Evolutionary conservation across 2,888 invertebrate species (phyloP).

Genomic region (Ochropleura plecta): DNA sequence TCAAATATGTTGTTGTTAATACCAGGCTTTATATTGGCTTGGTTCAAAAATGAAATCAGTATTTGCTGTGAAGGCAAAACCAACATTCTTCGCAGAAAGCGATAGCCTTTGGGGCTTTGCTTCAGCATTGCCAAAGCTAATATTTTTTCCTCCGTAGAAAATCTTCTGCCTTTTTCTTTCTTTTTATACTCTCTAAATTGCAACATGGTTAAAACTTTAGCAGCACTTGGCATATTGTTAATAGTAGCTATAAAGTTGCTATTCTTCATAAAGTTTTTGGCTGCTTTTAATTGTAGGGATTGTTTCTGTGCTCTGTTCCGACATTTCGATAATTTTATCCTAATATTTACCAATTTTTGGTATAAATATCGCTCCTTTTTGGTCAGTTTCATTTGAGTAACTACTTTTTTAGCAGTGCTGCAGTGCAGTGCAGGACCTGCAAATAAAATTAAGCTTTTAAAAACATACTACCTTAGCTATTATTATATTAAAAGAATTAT

Average conservation of each 20-base stretch:
- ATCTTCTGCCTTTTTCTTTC: constrained; percentile 26
- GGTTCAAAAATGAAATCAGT: not conserved
- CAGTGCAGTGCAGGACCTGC: too few relatives aligned
- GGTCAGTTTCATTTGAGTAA: not conserved
- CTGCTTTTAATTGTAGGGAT: constrained; percentile 2
- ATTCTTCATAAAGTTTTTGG: constrained; percentile 6
- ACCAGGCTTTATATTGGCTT: constrained; percentile 22
- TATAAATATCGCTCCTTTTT: not conserved
- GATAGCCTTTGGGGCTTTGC: constrained; percentile 32
- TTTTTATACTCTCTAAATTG: constrained; percentile 23
- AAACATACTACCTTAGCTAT: not conserved
- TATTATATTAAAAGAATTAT: not conserved
- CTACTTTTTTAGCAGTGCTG: too few relatives aligned
- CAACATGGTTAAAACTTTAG: constrained; percentile 2
- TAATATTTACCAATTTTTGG: not conserved
- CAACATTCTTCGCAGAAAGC: constrained; percentile 23
- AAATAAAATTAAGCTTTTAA: constrained; percentile 5
- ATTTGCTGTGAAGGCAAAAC: constrained; percentile 25
- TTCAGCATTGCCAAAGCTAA: constrained; percentile 32
- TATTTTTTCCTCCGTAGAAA: constrained; percentile 25
- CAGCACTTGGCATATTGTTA: constrained; percentile 13
- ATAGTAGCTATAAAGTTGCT: constrained; percentile 11
- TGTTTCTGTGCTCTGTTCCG: not conserved
- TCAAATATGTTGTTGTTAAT: constrained; percentile 15
- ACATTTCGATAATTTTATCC: constrained; percentile 4